phyloP scores from a whole-genome alignment of 2,888 invertebrate genomes.

The Galerucella pusilla region DNA sequence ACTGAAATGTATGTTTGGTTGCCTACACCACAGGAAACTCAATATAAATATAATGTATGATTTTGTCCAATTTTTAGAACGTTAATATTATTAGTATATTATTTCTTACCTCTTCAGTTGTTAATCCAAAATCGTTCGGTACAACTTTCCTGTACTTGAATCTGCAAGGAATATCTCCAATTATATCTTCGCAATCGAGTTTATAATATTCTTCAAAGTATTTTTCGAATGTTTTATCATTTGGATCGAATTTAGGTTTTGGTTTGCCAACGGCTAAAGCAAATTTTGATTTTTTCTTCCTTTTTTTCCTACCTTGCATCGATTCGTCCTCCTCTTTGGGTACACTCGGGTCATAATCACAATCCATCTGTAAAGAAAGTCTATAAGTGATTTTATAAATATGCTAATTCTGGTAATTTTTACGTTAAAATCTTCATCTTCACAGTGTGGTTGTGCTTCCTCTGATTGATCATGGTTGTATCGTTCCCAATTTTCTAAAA shows the following conservation, averaged over 20 bases:
- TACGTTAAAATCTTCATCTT: slow-evolving; percentile 81
- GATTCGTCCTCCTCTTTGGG: slow-evolving; percentile 69
- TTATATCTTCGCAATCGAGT: slow-evolving; percentile 94
- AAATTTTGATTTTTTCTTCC: slow-evolving; percentile 78
- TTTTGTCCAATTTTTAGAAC: too few relatives aligned
- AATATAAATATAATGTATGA: too few relatives aligned
- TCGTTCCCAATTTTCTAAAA: slow-evolving; percentile 75
- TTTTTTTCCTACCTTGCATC: slow-evolving; percentile 68
- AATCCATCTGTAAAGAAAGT: slow-evolving; percentile 79
- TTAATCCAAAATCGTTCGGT: slow-evolving; percentile 92
- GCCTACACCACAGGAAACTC: too few relatives aligned
- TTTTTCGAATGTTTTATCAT: slow-evolving; percentile 80
- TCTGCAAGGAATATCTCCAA: slow-evolving; percentile 89
- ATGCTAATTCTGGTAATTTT: slow-evolving; percentile 23
- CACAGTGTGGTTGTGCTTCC: slow-evolving; percentile 70
- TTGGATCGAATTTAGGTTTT: slow-evolving; percentile 89
- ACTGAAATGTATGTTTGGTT: too few relatives aligned
- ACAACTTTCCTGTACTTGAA: slow-evolving; percentile 93
- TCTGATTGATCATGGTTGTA: slow-evolving; percentile 61
- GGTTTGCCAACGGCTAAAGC: slow-evolving; percentile 77
- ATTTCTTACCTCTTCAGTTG: slow-evolving; percentile 83
- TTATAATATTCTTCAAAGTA: slow-evolving; percentile 96
- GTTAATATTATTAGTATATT: too few relatives aligned
- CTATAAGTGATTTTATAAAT: slow-evolving; percentile 39
- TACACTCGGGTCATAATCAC: slow-evolving; percentile 78